Base-by-base conservation (phyloP, 2,888 invertebrate genomes). In the Ophion ventricosus region DNA sequence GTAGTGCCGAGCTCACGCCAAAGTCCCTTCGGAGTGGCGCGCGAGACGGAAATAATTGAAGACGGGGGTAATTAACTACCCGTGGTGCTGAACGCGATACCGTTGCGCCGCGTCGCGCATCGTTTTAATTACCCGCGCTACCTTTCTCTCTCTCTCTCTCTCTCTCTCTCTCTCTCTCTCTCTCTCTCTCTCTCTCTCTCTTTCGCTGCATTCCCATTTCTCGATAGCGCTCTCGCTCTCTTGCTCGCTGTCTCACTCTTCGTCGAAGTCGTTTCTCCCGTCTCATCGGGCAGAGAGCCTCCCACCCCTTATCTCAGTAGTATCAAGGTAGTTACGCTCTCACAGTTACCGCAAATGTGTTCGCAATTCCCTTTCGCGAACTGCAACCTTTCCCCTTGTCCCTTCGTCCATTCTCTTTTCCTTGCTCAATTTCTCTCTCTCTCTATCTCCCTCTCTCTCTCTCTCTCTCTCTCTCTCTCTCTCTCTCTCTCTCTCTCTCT, bases 41-140 rank as follows among this genome's bases (percentile, higher is more conserved):
- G 84, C 89, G 90, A 91, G 90, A 91, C 90, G 90, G 90, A 89
- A 90, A 91, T 92, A 91, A 91, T 92, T 91, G 91, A 91, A 91
- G 90, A 89, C 90, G 87, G 91, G 90, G 91, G 91, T 91, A 92
- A 92, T 92, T 92, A 92, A 92, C 91, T 92, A 90, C 90, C 90
- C 89, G 63, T 77, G 75, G 75, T 79, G 69, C 76, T 70, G 84
- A 82, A 79, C 81, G 66, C 78, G 84, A 64, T 81, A 78, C 63
- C 77, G 72, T 61, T 81, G 77, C 81, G 74, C 81, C 70, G 63
- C 57, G 70, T 74, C 78, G 81, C 84, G 82, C 82, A 84, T 84
- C 84, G 84, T 84, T 84, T 84, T 84, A 84, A 84, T 84, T 84
- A 84, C 84, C 84, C 83, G 84, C 56, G 66, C 78, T 78, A 56